phyloP scores from a whole-genome alignment of 64 coral and sea anemone genomes.

The Pocillopora damicornis region DNA sequence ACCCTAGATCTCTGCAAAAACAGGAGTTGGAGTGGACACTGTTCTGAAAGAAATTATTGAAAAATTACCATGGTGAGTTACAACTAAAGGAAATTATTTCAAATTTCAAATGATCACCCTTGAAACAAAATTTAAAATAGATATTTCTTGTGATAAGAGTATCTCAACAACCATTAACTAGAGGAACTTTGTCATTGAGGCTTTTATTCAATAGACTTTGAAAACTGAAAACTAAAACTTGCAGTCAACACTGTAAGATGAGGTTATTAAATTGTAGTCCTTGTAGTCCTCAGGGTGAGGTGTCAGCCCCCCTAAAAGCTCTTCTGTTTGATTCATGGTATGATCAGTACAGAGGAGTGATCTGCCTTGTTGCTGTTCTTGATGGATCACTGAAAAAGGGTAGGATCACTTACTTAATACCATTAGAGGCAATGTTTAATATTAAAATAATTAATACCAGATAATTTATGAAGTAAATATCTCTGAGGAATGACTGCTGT shows the following conservation, averaged over 20 bases:
- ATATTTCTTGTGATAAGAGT: no score
- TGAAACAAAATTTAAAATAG: no score
- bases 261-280: neutral
- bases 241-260: no score
- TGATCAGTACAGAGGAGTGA: conserved; percentile 91
- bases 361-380: conserved; percentile 77
- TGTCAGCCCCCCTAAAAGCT: conserved; percentile 41
- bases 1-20: conserved; percentile 79
- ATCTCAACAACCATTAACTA: no score
- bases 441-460: neutral
- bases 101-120: no score
- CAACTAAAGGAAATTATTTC: neutral
- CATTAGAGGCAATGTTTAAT: neutral
- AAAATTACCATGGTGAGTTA: conserved; percentile 69
- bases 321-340: conserved; percentile 96
- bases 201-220: no score
- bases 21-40: conserved; percentile 60
- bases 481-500: no score
- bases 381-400: conserved; percentile 88
- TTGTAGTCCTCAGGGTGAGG: conserved; percentile 58
- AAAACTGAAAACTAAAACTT: no score
- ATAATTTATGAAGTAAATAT: no score
- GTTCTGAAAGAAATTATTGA: conserved; percentile 60
- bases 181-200: no score
- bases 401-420: neutral